Conservation (phyloP, 2,797 vertebrate genomes). For the Parambassis ranga region DNA sequence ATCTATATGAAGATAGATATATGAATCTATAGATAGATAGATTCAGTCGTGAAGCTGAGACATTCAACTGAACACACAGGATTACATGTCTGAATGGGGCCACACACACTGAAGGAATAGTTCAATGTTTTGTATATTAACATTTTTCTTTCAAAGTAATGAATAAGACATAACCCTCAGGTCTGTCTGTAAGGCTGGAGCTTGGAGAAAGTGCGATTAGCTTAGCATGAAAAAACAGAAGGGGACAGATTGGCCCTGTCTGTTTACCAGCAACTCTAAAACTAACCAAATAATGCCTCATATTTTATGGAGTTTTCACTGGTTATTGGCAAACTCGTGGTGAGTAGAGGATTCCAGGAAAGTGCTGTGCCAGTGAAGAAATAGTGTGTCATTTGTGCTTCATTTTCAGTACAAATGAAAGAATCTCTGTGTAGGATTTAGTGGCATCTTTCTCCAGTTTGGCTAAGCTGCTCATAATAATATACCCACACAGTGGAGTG, state of each 20-base stretch:
- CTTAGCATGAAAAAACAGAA: background rate
- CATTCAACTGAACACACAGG: no score
- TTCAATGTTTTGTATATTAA: background rate
- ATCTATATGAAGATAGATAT: no score
- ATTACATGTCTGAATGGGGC: no score
- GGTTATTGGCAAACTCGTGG: conserved; percentile 10
- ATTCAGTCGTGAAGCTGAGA: no score
- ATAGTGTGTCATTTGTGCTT: background rate
- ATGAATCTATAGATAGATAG: no score
- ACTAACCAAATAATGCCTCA: background rate
- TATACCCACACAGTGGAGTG: no score
- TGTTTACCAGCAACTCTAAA: background rate
- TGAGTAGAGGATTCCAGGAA: background rate
- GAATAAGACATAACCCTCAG: background rate
- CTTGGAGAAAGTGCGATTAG: no score
- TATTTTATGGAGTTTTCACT: background rate
- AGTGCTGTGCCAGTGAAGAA: background rate
- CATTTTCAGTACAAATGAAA: background rate
- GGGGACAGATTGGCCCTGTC: background rate
- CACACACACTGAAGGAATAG: background rate
- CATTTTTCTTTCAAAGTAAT: no score
- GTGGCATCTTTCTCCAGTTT: no score
- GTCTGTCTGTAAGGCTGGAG: no score
- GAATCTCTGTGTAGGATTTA: no score
- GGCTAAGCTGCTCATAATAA: no score